phyloP scores from a whole-genome alignment of 2,113 vertebrate species.

The Podilymbus podiceps region DNA sequence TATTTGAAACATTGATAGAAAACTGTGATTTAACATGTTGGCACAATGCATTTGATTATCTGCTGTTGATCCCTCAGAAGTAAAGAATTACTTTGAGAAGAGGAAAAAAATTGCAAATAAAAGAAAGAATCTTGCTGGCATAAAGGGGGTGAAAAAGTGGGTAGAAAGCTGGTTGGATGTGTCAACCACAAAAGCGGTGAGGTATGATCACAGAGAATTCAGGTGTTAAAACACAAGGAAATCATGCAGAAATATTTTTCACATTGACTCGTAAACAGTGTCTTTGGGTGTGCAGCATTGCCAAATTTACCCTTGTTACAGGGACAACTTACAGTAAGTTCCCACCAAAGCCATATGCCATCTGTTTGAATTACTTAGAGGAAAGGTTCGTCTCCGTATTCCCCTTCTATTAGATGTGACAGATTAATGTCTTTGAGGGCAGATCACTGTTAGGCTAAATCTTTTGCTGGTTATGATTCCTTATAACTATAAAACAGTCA shows the following conservation, averaged over 20 bases:
- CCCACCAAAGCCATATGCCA: not conserved
- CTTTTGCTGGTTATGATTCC: slow-evolving; percentile 54
- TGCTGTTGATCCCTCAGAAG: not conserved
- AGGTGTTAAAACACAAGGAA: slow-evolving; percentile 22
- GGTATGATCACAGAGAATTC: not conserved
- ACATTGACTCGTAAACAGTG: not conserved
- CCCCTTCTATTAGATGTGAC: slow-evolving; percentile 34
- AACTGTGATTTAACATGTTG: not conserved
- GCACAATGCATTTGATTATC: not conserved
- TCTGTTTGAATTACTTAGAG: slow-evolving; percentile 5
- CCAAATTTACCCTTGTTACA: not conserved
- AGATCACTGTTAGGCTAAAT: slow-evolving; percentile 50
- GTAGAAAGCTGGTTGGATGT: slow-evolving; percentile 22
- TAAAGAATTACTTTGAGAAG: not conserved
- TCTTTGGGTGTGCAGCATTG: not conserved
- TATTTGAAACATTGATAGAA: not conserved
- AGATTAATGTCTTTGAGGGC: slow-evolving; percentile 52
- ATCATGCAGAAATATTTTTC: not conserved
- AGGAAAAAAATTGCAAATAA: not conserved
- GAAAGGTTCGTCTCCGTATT: not conserved
- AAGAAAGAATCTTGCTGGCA: not conserved
- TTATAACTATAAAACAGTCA: slow-evolving; percentile 62
- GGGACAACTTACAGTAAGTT: not conserved
- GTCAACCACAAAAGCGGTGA: not conserved
- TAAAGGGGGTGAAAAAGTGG: not conserved